Conservation (phyloP, 2,797 vertebrate species). For the Hoplostethus mediterraneus region DNA sequence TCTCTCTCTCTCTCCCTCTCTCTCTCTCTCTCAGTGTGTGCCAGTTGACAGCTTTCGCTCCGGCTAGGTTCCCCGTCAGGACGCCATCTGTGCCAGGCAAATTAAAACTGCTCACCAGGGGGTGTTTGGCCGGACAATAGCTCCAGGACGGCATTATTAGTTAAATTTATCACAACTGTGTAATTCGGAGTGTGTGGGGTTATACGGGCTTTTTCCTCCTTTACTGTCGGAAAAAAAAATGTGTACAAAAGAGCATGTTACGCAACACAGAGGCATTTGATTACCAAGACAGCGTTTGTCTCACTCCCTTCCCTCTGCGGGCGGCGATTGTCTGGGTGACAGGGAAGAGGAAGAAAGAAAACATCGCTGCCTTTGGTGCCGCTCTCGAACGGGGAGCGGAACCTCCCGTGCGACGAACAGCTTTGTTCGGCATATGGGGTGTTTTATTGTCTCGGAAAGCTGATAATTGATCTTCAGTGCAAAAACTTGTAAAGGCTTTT, state of each 20-base stretch:
- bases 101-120: slow-evolving; percentile 74
- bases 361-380: slow-evolving; percentile 40
- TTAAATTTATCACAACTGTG: slow-evolving; percentile 61
- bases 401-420: slow-evolving; percentile 46
- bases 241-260: slow-evolving; percentile 11
- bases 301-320: slow-evolving; percentile 25
- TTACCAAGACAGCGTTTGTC: slow-evolving; percentile 42
- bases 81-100: slow-evolving; percentile 81
- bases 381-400: slow-evolving; percentile 24
- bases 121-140: slow-evolving; percentile 61
- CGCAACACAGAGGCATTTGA: slow-evolving; percentile 47
- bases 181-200: slow-evolving; percentile 6
- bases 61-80: slow-evolving; percentile 79
- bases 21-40: slow-evolving; percentile 33
- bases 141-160: slow-evolving; percentile 65
- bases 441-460: slow-evolving; percentile 69
- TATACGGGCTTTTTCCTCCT: slow-evolving; percentile 7
- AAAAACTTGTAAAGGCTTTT: slow-evolving; percentile 68
- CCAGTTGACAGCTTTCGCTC: slow-evolving; percentile 74
- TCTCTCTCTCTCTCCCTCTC: neutral
- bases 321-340: slow-evolving; percentile 50
- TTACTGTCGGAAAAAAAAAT: slow-evolving; percentile 15
- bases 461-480: slow-evolving; percentile 78
- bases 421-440: slow-evolving; percentile 68
- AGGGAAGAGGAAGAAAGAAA: slow-evolving; percentile 48